Conservation (phyloP, 2,888 invertebrate genomes). For the Kuschelorhynchus macadamiae region DNA sequence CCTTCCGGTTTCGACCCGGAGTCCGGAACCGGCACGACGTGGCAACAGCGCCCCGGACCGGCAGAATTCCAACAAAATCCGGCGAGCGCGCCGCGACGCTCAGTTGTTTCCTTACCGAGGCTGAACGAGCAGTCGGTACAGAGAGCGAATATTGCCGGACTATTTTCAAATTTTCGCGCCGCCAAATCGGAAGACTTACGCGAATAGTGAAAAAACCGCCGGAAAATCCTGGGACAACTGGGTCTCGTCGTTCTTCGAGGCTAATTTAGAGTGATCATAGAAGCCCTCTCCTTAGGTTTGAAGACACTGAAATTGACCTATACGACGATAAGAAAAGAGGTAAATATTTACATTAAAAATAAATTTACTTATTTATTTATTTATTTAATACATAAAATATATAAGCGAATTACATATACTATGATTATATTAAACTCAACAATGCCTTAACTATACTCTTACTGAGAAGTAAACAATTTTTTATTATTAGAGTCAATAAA, state of each 20-base stretch:
- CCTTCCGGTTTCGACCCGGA: too few relatives aligned
- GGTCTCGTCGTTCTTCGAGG: slow-evolving; percentile 1
- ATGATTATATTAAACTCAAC: too few relatives aligned
- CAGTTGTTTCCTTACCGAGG: slow-evolving; percentile 49
- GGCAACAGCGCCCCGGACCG: slow-evolving; percentile 43
- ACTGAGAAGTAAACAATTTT: too few relatives aligned
- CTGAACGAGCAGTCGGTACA: slow-evolving; percentile 44
- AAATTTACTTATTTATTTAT: too few relatives aligned
- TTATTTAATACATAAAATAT: too few relatives aligned
- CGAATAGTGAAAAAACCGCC: slow-evolving; percentile 46
- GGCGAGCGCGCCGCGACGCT: slow-evolving; percentile 39
- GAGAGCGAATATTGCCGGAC: slow-evolving; percentile 20
- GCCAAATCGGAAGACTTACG: slow-evolving; percentile 32
- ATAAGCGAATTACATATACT: too few relatives aligned
- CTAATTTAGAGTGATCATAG: slow-evolving; percentile 33
- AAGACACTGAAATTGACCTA: slow-evolving; percentile 36
- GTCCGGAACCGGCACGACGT: slow-evolving; percentile 8
- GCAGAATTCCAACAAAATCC: slow-evolving; percentile 36
- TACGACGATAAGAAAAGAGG: slow-evolving; percentile 38
- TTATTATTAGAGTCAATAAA: too few relatives aligned
- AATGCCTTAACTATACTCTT: too few relatives aligned
- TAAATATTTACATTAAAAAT: too few relatives aligned
- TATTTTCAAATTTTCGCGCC: slow-evolving; percentile 50
- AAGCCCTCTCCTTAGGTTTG: slow-evolving; percentile 24
- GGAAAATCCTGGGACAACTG: slow-evolving; percentile 13